Conservation (phyloP, 2,113 vertebrate genomes). For the Pseudolaguvia tuberculata region DNA sequence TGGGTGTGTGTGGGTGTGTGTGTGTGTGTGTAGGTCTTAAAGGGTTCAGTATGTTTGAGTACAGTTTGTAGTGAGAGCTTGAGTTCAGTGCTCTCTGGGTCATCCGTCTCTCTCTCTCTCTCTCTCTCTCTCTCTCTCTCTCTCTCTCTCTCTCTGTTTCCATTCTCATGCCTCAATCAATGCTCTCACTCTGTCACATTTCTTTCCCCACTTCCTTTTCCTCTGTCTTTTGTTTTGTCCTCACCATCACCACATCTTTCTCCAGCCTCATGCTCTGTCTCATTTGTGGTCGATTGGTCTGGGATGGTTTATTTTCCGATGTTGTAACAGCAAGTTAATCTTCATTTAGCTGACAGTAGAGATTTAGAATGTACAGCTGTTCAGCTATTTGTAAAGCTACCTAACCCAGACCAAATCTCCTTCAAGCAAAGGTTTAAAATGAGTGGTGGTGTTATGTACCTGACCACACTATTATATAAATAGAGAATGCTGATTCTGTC, state of each 20-base stretch:
- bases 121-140: constrained; percentile 23
- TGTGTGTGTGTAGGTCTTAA: constrained; percentile 26
- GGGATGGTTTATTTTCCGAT: constrained; percentile 36
- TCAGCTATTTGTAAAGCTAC: constrained; percentile 34
- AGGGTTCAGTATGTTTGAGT: constrained; percentile 41
- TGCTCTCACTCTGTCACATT: background rate
- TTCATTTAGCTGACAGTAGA: constrained; percentile 37
- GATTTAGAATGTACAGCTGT: constrained; percentile 11
- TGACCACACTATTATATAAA: background rate
- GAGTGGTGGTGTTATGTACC: constrained; percentile 4
- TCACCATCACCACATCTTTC: constrained; percentile 19
- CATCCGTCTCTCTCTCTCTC: constrained; percentile 35
- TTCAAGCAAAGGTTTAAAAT: constrained; percentile 10
- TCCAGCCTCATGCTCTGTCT: constrained; percentile 26
- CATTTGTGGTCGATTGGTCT: constrained; percentile 40
- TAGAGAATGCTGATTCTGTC: background rate
- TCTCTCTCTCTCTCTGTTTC: background rate
- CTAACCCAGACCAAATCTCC: constrained; percentile 23
- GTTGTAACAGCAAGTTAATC: constrained; percentile 38
- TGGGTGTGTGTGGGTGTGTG: constrained; percentile 18
- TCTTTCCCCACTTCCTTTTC: constrained; percentile 12
- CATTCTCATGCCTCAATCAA: constrained; percentile 1
- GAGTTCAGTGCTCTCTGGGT: constrained; percentile 37
- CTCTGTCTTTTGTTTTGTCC: constrained; percentile 26
- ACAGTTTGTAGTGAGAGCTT: constrained; percentile 33